Evolutionary conservation across 2,797 vertebrate species (phyloP).

Genomic region (Rhabdophis nuchalis): DNA sequence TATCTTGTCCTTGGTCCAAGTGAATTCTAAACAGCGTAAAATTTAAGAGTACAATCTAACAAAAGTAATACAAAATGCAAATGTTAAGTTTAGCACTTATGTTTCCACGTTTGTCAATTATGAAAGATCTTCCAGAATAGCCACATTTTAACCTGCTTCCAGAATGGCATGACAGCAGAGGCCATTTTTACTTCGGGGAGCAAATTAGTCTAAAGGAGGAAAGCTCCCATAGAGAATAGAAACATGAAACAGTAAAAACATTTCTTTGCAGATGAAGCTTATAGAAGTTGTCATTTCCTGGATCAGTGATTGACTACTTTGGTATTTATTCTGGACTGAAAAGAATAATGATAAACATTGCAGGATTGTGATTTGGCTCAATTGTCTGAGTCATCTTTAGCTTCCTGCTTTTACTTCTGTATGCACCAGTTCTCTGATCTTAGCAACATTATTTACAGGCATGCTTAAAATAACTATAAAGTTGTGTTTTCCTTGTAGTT

Average conservation of each 20-base stretch:
- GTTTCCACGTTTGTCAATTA: neutral
- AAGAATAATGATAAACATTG: neutral
- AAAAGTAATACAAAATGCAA: neutral
- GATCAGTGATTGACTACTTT: neutral
- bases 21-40: neutral
- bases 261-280: neutral
- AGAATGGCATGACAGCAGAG: neutral
- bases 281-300: neutral
- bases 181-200: neutral
- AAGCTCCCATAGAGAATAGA: neutral
- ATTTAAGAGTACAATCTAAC: neutral
- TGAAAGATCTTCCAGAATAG: neutral
- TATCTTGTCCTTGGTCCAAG: neutral
- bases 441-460: neutral
- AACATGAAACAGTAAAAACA: neutral
- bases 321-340: neutral
- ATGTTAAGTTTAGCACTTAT: neutral
- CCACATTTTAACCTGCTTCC: neutral
- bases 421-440: neutral
- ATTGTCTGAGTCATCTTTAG: neutral
- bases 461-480: constrained; percentile 9
- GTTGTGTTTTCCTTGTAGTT: constrained; percentile 14
- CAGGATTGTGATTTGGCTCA: neutral
- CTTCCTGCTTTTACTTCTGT: neutral
- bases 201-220: neutral